Percentiles rank a stretch among this genome's conserved stretches.
These are phyloP conservation scores for Macropodus opercularis DNA, from an alignment of 2,797 vertebrate genomes.

Conservation along the genomic window DNA sequence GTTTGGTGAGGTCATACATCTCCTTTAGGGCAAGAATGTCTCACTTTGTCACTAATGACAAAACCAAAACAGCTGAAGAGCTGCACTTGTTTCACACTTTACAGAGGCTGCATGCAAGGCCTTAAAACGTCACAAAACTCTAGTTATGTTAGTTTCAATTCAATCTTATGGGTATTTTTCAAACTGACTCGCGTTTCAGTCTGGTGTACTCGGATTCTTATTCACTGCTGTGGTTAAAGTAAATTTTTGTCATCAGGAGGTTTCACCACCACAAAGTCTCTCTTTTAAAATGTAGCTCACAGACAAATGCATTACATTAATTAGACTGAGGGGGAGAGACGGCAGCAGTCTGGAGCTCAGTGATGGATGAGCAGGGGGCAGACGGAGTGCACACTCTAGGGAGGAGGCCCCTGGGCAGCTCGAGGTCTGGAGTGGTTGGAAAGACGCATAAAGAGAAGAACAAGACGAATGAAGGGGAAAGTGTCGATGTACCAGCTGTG, in stretches of 20 bases:
- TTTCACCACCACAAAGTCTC: not conserved
- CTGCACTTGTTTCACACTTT: slow-evolving; percentile 1
- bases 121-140: not conserved
- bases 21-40: slow-evolving; percentile 28
- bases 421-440: slow-evolving; percentile 7
- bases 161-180: not conserved
- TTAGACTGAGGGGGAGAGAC: slow-evolving; percentile 35
- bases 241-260: too few species aligned
- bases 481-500: slow-evolving; percentile 34
- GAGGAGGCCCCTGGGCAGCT: slow-evolving; percentile 38
- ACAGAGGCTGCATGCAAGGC: not conserved
- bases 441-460: not conserved
- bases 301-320: slow-evolving; percentile 57
- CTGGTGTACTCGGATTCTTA: not conserved
- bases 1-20: slow-evolving; percentile 2
- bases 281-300: slow-evolving; percentile 35
- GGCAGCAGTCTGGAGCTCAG: slow-evolving; percentile 50
- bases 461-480: slow-evolving; percentile 13
- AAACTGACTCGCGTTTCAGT: too few species aligned
- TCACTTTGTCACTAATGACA: slow-evolving; percentile 32
- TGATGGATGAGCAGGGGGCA: slow-evolving; percentile 45
- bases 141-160: not conserved
- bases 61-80: slow-evolving; percentile 13
- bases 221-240: slow-evolving; percentile 3
- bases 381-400: slow-evolving; percentile 32